phyloP scores from a whole-genome alignment of 2,113 vertebrate species.

The Rhinoderma darwinii region DNA sequence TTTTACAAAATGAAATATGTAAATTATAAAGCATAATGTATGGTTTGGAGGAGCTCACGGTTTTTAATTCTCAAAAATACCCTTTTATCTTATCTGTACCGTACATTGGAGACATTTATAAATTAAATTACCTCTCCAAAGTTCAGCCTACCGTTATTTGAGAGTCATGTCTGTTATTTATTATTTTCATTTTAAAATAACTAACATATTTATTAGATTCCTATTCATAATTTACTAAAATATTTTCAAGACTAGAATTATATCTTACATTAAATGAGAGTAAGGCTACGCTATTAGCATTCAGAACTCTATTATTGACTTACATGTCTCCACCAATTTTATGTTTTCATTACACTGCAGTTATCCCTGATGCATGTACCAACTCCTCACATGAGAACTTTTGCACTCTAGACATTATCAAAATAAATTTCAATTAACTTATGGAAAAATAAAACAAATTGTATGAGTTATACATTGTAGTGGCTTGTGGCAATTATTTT shows the following conservation, averaged over 20 bases:
- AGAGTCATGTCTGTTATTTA: background rate
- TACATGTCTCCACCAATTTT: background rate
- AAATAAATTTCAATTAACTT: background rate
- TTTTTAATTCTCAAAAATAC: too few species aligned
- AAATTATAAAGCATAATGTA: too few species aligned
- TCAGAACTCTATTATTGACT: constrained; percentile 23
- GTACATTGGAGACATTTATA: too few species aligned
- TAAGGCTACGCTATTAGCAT: background rate
- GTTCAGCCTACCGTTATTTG: background rate
- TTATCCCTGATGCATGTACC: background rate
- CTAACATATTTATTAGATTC: background rate
- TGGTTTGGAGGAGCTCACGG: too few species aligned
- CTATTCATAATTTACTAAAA: background rate
- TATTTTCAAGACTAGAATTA: background rate
- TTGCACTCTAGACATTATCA: background rate
- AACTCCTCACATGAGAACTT: background rate
- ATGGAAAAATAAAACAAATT: background rate
- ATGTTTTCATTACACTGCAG: constrained; percentile 7
- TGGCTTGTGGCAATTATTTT: background rate
- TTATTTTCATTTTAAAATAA: background rate
- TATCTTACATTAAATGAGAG: background rate
- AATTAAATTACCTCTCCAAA: too few species aligned
- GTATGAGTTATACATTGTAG: background rate
- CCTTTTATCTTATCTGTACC: too few species aligned
- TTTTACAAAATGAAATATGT: background rate